These are phyloP conservation scores for Spongilla lacustris DNA, from an alignment of 37 sponge, comb jelly and placozoan genomes.

Conservation along the genomic window DNA sequence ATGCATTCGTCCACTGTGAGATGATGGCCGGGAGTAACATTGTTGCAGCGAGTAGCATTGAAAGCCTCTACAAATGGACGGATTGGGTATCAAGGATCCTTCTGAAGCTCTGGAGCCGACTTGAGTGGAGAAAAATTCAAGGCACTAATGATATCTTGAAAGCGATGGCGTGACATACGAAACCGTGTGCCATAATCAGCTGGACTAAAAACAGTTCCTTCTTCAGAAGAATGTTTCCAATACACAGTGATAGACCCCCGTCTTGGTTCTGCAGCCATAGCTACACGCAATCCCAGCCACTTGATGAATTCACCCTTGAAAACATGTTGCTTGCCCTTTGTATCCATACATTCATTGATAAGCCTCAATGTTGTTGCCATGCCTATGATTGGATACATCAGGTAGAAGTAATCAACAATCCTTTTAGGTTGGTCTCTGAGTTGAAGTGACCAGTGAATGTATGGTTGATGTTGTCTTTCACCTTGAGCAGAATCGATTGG, in stretches of 20 bases:
- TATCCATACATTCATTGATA: background rate
- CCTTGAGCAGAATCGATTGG: no score
- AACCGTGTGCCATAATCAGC: background rate
- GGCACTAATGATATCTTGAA: background rate
- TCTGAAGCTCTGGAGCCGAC: background rate
- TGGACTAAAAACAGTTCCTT: constrained; percentile 1
- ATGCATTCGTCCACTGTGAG: background rate
- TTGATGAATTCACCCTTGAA: background rate
- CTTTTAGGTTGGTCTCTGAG: background rate
- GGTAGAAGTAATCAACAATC: background rate
- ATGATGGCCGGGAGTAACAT: constrained; percentile 1
- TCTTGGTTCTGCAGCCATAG: background rate
- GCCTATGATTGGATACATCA: background rate
- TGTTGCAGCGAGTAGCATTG: background rate
- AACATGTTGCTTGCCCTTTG: background rate
- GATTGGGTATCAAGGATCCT: background rate
- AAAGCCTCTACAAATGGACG: background rate
- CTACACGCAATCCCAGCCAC: constrained; percentile 1
- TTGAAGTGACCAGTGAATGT: no score
- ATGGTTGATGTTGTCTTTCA: no score
- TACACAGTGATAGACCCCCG: background rate
- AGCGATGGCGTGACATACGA: background rate
- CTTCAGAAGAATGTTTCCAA: background rate
- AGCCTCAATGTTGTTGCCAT: background rate
- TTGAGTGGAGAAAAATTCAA: background rate